A percentile compares a stretch with the other conserved stretches of the same genome.
Conservation (phyloP, 2,113 vertebrate genomes). For the Cranoglanis bouderius region DNA sequence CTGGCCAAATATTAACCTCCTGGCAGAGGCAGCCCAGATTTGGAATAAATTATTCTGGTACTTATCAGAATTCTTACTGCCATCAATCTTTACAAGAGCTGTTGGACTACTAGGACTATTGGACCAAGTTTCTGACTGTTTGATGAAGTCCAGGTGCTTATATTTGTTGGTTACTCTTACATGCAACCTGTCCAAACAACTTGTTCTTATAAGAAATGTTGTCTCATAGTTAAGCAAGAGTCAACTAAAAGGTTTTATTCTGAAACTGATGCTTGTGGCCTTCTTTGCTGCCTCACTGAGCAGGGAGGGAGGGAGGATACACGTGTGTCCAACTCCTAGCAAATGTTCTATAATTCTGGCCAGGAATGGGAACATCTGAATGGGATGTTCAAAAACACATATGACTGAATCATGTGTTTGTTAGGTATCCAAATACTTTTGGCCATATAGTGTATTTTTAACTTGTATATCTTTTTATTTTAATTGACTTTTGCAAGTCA, state of each 20-base stretch:
- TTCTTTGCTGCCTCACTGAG: neutral
- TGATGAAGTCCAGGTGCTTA: neutral
- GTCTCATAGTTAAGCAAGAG: neutral
- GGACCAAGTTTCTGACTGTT: neutral
- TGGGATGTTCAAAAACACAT: too few relatives aligned
- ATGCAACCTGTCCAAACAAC: neutral
- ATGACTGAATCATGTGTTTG: neutral
- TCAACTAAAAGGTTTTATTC: neutral
- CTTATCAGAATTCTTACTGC: neutral
- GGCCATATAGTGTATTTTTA: neutral
- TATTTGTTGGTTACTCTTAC: neutral
- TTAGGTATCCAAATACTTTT: neutral
- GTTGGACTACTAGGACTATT: neutral
- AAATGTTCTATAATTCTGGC: too few relatives aligned
- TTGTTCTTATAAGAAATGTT: too few relatives aligned
- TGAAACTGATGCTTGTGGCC: neutral
- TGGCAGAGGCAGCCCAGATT: neutral
- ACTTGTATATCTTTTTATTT: neutral
- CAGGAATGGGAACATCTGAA: neutral
- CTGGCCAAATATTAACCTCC: neutral
- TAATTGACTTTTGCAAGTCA: neutral
- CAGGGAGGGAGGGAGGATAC: neutral
- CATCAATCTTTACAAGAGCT: neutral
- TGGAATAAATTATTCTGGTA: neutral
- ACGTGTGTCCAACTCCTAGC: neutral